Evolutionary conservation across 1,140 invertebrate species (phyloP).

Genomic region (Pentalonia nigronervosa): DNA sequence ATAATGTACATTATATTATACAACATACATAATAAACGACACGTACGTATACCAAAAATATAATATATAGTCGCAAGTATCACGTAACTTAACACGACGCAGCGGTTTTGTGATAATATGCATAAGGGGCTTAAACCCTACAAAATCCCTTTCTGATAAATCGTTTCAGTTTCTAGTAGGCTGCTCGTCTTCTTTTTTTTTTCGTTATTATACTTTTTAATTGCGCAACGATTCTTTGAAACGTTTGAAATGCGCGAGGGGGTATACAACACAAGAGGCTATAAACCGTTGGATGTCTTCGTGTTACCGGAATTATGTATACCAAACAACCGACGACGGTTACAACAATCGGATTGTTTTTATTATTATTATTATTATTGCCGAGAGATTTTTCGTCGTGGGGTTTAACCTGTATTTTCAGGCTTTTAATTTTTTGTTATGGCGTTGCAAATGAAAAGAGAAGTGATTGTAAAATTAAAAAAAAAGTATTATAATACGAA

Average conservation of each 20-base stretch:
- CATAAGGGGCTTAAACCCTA: background rate
- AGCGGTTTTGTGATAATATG: background rate
- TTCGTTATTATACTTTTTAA: conserved; percentile 4
- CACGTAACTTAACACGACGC: background rate
- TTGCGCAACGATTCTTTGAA: background rate
- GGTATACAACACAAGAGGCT: background rate
- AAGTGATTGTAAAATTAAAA: background rate
- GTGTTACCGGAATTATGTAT: background rate
- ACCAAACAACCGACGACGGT: background rate
- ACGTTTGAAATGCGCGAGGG: background rate
- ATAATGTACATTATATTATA: background rate
- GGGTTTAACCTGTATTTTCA: background rate
- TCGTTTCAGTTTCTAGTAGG: conserved; percentile 20
- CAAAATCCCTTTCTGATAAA: conserved; percentile 10
- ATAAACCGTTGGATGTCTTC: conserved; percentile 11
- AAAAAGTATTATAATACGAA: background rate
- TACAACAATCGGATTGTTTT: background rate
- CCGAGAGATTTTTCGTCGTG: background rate
- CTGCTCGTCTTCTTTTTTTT: background rate
- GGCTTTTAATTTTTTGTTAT: background rate
- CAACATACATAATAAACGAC: background rate
- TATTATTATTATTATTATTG: background rate
- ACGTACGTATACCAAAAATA: background rate
- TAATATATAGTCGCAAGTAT: background rate
- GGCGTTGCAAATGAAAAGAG: background rate